Base-by-base conservation (phyloP, 2,113 vertebrate genomes). In the Trogon melanurus region DNA sequence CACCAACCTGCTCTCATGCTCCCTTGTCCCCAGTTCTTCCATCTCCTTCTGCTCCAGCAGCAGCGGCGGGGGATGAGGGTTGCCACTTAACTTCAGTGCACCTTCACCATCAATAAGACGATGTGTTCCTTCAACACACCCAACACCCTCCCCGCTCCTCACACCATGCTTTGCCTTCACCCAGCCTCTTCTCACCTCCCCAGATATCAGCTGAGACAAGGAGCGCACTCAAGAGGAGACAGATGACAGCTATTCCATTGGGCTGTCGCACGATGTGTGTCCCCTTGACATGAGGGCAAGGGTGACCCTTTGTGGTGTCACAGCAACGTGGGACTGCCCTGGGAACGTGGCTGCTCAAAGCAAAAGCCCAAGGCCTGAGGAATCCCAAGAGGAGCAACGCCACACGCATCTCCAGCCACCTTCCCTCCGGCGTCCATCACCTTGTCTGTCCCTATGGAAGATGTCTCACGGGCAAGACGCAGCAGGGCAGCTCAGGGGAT, bases 321-420 rank as follows among this genome's bases (percentile, higher is more conserved):
- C 62, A 53, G 51, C 27, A 79, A 30, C 2, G 2, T 6, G 26
- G 1, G 1, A 30, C 34, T 26, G 21, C 65, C 60, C 57, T 23
- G 36, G 61, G 41, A 70, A 88, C 0, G 1, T 1, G 1, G 30
- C 0, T 60, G 38, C 51, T 61, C 1, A 0, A 72, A 36, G 51
- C 9, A 51, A n/a, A 85, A 82, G 22, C 41, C 44, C 44, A 51
- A 16, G 26, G 29, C 22, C 12, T 27, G 47, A 58, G 26, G 73
- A 83, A 66, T 64, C 48, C 30, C 64, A 48, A 6, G 62, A 83
- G 50, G 16, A 66, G 17, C n/a, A 51, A 11, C 12, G 14, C 11
- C 0, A 0, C 13, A 23, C 5, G 1, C 7, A 15, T 26, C 45
- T 50, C 25, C 71, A 76, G 69, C 3, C 51, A n/a, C 79, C 54